Base-by-base conservation (phyloP, 1,140 invertebrate species). In the Melanaphis sacchari region DNA sequence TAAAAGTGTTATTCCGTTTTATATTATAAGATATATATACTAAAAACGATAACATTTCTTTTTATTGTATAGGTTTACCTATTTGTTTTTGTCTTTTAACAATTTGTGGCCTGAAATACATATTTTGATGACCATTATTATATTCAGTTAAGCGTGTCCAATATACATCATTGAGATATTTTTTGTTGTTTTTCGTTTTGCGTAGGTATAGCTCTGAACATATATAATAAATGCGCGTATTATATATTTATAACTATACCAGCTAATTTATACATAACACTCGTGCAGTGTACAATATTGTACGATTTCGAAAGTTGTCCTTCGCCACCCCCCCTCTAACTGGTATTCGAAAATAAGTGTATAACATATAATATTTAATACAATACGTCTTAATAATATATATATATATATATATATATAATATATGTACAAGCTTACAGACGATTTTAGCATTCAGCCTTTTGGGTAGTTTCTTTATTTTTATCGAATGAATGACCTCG, bases 271-370 rank as follows among this genome's bases (percentile, higher is more conserved):
- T 31, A 38, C n/a, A 41, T 84, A 66, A 66, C 59, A 11, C 59
- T 66, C 31, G 31, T 66, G 31, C 31, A n/a, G 9, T n/a, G 31
- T 66, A 54, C 22, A 31, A n/a, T 66, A 66, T 66, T 66, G n/a
- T 66, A 84, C 38, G 82, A 85, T 66, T 90, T 59, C 52, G 89
- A 90, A 90, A 90, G 89, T 66, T 59, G 89, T 90, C 89, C 89
- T 90, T 90, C 89, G 38, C 24, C 36, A 11, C 43, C 49, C 31
- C 9, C 26, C 9, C 26, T 0, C 26, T 11, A 38, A 26, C 38
- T 90, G 54, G 26, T 38, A n/a, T 40, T 90, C 38, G 40, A 59
- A 90, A 90, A 11, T 2, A 31, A 46, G 41, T n/a, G 31, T 18
- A 85, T 76, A 76, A 76, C 15, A 76, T 76, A n/a, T 76, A 76